Evolutionary conservation across 1,140 invertebrate species (phyloP).

Genomic region (Drosophila kepulauana): DNA sequence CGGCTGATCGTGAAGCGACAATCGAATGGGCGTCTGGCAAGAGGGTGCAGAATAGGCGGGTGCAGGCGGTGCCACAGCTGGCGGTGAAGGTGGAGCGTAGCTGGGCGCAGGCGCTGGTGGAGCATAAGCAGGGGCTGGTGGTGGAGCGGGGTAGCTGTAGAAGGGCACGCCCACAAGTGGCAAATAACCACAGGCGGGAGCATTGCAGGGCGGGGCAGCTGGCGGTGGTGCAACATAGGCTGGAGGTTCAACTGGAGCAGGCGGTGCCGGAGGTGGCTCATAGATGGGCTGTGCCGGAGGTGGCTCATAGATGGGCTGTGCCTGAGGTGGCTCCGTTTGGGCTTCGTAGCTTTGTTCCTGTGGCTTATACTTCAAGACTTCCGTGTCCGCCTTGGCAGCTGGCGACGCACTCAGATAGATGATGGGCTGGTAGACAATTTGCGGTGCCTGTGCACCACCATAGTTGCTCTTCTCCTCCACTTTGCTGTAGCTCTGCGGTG

Average conservation of each 20-base stretch:
- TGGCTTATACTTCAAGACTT: conserved; percentile 9
- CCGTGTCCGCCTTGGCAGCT: conserved; percentile 1
- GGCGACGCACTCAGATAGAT: conserved; percentile 60
- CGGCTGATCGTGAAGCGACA: conserved; percentile 70
- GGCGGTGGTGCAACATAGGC: conserved; percentile 16
- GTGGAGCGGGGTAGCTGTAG: conserved; percentile 34
- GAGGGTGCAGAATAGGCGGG: conserved; percentile 35
- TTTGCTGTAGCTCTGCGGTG: conserved; percentile 43
- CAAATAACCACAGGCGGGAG: conserved; percentile 40
- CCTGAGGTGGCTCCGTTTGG: conserved; percentile 18
- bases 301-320: conserved; percentile 29
- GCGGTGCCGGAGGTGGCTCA: conserved; percentile 6
- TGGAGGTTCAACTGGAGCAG: conserved; percentile 2
- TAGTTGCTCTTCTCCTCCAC: conserved; percentile 32
- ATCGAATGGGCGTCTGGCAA: conserved; percentile 55
- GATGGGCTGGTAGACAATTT: conserved; percentile 74
- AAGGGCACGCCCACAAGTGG: conserved; percentile 45
- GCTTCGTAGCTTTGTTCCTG: conserved; percentile 20
- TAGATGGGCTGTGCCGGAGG: conserved; percentile 11
- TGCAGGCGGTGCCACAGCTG: neutral
- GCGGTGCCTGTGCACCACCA: conserved; percentile 44
- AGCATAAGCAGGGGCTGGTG: conserved; percentile 10
- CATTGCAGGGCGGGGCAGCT: conserved; percentile 28
- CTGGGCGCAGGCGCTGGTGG: conserved; percentile 9
- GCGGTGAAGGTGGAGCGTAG: neutral